Percentiles rank a stretch among this genome's conserved stretches.
Conservation (phyloP, 2,888 invertebrate genomes). For the Tenthredo livida region DNA sequence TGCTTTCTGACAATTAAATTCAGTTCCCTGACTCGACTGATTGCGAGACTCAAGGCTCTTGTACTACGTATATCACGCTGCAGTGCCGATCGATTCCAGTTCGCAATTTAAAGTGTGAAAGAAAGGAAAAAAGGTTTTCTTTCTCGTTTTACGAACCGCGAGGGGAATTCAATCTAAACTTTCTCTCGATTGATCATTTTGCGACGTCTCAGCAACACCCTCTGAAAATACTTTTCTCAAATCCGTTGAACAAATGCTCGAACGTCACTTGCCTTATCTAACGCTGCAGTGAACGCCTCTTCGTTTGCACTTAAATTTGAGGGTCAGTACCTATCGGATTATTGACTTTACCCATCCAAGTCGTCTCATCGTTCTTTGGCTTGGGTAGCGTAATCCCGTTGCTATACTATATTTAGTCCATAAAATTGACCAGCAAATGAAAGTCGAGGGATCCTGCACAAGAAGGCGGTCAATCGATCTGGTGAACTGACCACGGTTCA, state of each 20-base stretch:
- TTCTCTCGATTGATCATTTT: conserved; percentile 37
- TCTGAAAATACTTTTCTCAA: neutral
- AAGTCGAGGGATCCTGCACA: neutral
- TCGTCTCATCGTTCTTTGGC: conserved; percentile 17
- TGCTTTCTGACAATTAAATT: conserved; percentile 39
- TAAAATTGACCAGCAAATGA: conserved; percentile 23
- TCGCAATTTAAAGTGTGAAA: conserved; percentile 36
- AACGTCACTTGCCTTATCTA: conserved; percentile 17
- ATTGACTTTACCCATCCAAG: conserved; percentile 27
- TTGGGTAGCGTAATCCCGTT: neutral
- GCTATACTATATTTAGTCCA: conserved; percentile 1
- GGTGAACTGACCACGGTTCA: neutral
- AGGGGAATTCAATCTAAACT: conserved; percentile 39
- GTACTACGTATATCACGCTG: neutral
- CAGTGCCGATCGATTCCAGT: conserved; percentile 15
- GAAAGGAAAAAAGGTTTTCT: conserved; percentile 8
- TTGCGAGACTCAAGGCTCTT: conserved; percentile 12
- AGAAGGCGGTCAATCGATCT: neutral
- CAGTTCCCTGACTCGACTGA: conserved; percentile 17
- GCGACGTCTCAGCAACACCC: neutral
- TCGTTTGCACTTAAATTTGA: conserved; percentile 11
- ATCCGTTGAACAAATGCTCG: neutral
- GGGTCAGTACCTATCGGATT: neutral
- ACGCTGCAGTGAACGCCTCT: neutral
- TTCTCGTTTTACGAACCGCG: neutral